Percentiles rank a stretch among this genome's conserved stretches.
Conservation (phyloP, 2,797 vertebrate species). For the Chromis chromis region DNA sequence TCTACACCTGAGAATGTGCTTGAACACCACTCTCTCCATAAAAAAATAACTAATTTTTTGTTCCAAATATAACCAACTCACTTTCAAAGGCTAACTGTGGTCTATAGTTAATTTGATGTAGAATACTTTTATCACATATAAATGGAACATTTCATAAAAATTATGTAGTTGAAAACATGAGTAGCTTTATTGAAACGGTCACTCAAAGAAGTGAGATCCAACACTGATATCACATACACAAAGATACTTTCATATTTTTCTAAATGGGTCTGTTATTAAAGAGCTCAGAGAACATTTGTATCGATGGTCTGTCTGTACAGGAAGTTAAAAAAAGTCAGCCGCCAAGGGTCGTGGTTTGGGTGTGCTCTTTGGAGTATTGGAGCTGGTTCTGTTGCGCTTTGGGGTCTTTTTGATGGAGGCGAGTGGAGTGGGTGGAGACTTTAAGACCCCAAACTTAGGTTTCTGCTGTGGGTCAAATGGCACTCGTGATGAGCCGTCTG, state of each 20-base stretch:
- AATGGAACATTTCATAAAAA: too few relatives aligned
- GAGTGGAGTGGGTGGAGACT: constrained; percentile 77
- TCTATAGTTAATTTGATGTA: too few relatives aligned
- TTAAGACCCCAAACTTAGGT: constrained; percentile 91
- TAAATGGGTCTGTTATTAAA: neutral
- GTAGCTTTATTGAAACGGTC: constrained; percentile 54
- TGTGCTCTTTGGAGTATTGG: neutral
- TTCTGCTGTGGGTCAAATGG: constrained; percentile 94
- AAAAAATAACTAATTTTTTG: too few relatives aligned
- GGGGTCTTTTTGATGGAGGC: constrained; percentile 59
- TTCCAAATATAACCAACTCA: too few relatives aligned
- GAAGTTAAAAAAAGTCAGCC: constrained; percentile 87
- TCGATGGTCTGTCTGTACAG: neutral
- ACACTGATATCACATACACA: constrained; percentile 16
- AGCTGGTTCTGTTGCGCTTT: constrained; percentile 18
- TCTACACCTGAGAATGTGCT: too few relatives aligned
- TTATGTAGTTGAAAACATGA: neutral
- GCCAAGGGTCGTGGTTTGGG: constrained; percentile 78
- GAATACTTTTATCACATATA: too few relatives aligned
- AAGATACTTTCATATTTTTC: constrained; percentile 14
- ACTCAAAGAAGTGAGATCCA: constrained; percentile 13
- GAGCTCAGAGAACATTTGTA: neutral
- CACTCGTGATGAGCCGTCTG: constrained; percentile 88
- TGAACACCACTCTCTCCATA: too few relatives aligned
- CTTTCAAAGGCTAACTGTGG: too few relatives aligned